These are phyloP conservation scores for Paedocypris micromegethes DNA, from an alignment of 2,797 vertebrate genomes.

Conservation along the genomic window DNA sequence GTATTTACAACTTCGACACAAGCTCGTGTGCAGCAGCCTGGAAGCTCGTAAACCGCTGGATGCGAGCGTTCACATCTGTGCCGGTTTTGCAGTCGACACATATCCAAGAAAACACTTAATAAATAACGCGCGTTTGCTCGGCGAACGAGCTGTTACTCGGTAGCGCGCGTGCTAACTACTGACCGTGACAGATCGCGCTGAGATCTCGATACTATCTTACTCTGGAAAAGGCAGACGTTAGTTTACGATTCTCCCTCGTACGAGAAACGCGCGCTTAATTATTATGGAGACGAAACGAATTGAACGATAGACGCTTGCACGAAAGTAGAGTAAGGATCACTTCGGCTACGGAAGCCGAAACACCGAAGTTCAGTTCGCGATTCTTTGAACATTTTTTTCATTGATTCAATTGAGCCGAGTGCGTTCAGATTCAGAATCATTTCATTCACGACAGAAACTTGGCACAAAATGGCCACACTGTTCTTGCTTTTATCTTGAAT, in stretches of 20 bases:
- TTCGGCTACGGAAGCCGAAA: constrained; percentile 54
- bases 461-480: too few species aligned
- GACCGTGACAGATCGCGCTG: constrained; percentile 34
- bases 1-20: constrained; percentile 46
- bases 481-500: too few species aligned
- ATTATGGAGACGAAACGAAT: constrained; percentile 18
- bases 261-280: constrained; percentile 3
- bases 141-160: constrained; percentile 31
- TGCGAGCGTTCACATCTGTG: neutral
- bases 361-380: constrained; percentile 16
- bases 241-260: too few species aligned
- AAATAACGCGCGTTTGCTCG: constrained; percentile 12
- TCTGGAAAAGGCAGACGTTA: too few species aligned
- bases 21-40: constrained; percentile 16
- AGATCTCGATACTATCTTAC: constrained; percentile 17
- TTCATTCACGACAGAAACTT: neutral
- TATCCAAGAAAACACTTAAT: neutral
- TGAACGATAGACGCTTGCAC: constrained; percentile 24
- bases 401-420: neutral
- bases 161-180: constrained; percentile 42
- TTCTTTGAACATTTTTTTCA: constrained; percentile 3
- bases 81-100: neutral
- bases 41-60: neutral
- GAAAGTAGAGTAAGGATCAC: constrained; percentile 43
- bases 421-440: neutral